A percentile compares a stretch with the other conserved stretches of the same genome.
These are phyloP conservation scores for Haemorhous mexicanus DNA, from an alignment of 2,113 vertebrate genomes.

Conservation along the genomic window DNA sequence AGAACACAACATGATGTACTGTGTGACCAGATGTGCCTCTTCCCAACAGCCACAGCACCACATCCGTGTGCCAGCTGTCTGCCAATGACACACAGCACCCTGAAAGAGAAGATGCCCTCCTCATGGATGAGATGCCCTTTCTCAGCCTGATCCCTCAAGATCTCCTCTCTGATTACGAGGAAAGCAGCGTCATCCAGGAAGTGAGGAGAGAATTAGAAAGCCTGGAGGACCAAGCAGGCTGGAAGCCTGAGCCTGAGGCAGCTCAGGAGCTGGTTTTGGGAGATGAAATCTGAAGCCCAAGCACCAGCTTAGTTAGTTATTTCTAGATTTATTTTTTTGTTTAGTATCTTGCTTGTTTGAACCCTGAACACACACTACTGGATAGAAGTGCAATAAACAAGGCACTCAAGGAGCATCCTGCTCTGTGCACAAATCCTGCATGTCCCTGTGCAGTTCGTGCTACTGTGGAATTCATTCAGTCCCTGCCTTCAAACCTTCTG, in stretches of 20 bases:
- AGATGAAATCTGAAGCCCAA: slow-evolving; percentile 65
- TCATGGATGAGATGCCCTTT: slow-evolving; percentile 28
- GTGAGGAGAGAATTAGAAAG: slow-evolving; percentile 67
- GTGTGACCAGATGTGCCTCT: not conserved
- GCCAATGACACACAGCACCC: not conserved
- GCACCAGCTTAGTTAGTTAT: not conserved
- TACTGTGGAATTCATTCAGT: not conserved
- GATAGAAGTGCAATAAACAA: slow-evolving; percentile 69
- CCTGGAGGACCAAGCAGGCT: slow-evolving; percentile 50
- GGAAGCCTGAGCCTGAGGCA: not conserved
- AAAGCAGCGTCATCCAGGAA: slow-evolving; percentile 56
- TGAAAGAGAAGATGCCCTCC: not conserved
- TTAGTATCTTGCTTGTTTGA: slow-evolving; percentile 32
- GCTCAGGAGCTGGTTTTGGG: slow-evolving; percentile 23
- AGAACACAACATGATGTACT: not conserved
- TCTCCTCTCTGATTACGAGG: slow-evolving; percentile 24
- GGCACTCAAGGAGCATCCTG: not conserved
- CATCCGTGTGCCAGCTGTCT: slow-evolving; percentile 63
- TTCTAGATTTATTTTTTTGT: not conserved
- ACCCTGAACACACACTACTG: not conserved
- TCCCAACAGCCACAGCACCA: slow-evolving; percentile 61
- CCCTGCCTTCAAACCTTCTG: not conserved
- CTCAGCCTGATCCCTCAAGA: slow-evolving; percentile 50
- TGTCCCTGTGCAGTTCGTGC: not conserved
- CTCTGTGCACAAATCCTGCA: not conserved